Percentiles rank a stretch among this genome's conserved stretches.
phyloP scores from a whole-genome alignment of 1,140 invertebrate genomes.

The Hyles euphorbiae region DNA sequence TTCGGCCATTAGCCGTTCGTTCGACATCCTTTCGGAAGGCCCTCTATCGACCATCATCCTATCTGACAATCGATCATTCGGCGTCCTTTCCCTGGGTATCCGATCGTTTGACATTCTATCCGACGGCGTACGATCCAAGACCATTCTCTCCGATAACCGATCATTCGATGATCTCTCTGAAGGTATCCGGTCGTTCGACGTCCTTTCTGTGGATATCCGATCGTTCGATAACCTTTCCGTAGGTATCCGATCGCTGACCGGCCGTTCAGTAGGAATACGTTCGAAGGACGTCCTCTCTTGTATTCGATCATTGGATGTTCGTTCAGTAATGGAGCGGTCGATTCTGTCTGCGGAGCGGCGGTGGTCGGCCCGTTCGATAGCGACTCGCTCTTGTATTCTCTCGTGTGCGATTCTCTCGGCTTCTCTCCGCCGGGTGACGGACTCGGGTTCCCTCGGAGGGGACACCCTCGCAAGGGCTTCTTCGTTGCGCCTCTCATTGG shows the following conservation, averaged over 20 bases:
- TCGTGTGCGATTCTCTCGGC: constrained; percentile 41
- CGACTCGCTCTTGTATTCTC: constrained; percentile 42
- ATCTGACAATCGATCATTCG: constrained; percentile 14
- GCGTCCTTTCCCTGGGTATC: constrained; percentile 20
- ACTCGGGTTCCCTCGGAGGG: constrained; percentile 46
- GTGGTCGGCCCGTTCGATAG: constrained; percentile 41
- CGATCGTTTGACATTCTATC: constrained; percentile 14
- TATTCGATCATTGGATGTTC: constrained; percentile 18
- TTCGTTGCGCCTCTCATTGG: constrained; percentile 44
- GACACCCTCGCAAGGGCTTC: constrained; percentile 59
- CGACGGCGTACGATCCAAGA: constrained; percentile 6
- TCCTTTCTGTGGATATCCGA: constrained; percentile 34
- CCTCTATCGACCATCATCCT: constrained; percentile 15
- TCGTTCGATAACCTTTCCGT: constrained; percentile 40
- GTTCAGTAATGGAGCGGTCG: constrained; percentile 1
- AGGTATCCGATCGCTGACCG: constrained; percentile 16
- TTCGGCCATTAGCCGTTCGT: constrained; percentile 28
- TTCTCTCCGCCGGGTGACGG: constrained; percentile 39
- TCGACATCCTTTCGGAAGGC: constrained; percentile 13
- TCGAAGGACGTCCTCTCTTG: constrained; percentile 16
- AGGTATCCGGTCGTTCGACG: constrained; percentile 34
- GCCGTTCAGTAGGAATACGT: constrained; percentile 11
- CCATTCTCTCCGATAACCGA: constrained; percentile 22
- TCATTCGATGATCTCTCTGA: constrained; percentile 35
- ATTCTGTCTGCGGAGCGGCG: constrained; percentile 23